A percentile compares a stretch with the other conserved stretches of the same genome.
Conservation (phyloP, 2,113 vertebrate genomes). For the Plecturocebus donacophilus region DNA sequence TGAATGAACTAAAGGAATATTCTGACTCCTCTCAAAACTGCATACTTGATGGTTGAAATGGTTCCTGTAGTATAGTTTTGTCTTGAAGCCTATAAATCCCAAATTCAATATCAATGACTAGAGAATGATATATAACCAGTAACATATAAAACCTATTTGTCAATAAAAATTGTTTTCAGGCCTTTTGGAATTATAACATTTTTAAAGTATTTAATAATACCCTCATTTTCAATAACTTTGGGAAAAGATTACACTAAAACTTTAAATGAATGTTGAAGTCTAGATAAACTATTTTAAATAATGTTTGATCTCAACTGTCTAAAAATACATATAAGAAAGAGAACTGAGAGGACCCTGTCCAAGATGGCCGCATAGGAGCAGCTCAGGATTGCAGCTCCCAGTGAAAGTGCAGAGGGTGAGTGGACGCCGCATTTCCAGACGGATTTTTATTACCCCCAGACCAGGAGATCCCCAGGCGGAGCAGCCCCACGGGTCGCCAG, state of each 20-base stretch:
- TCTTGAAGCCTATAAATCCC: neutral
- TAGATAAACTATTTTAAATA: slow-evolving; percentile 19
- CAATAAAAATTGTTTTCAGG: neutral
- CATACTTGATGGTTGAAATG: neutral
- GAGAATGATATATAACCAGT: neutral
- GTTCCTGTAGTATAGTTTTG: neutral
- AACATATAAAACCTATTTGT: neutral
- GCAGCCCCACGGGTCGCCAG: too few relatives aligned
- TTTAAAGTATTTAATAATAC: neutral
- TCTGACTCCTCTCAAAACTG: neutral
- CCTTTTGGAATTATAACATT: neutral
- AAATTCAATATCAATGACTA: neutral
- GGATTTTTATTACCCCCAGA: too few relatives aligned
- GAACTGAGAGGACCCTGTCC: too few relatives aligned
- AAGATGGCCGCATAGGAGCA: too few relatives aligned
- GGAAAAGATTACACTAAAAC: slow-evolving; percentile 39
- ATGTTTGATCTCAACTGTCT: slow-evolving; percentile 22
- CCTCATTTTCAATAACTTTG: neutral
- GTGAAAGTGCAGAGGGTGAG: too few relatives aligned
- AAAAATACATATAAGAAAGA: neutral
- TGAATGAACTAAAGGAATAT: neutral
- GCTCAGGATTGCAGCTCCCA: too few relatives aligned
- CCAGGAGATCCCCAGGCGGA: too few relatives aligned
- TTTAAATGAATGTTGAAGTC: neutral
- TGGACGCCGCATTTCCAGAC: too few relatives aligned